Conservation (phyloP, 2,113 vertebrate genomes). For the Poeciliopsis prolifica region DNA sequence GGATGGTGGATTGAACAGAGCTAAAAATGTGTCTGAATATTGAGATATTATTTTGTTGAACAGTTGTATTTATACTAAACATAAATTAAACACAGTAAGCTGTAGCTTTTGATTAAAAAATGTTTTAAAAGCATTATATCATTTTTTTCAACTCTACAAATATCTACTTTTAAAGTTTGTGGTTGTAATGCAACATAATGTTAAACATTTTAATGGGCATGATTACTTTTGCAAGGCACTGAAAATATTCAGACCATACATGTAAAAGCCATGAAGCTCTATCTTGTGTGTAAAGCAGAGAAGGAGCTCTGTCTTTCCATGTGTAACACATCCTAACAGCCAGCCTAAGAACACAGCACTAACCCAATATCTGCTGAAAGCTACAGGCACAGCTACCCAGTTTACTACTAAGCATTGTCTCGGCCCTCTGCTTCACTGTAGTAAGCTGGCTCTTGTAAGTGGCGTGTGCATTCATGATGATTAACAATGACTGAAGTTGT, state of each 20-base stretch:
- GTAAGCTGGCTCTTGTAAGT: conserved; percentile 43
- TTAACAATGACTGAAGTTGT: conserved; percentile 18
- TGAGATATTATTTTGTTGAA: not conserved
- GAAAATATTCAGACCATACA: conserved; percentile 10
- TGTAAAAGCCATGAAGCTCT: conserved; percentile 58
- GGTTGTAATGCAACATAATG: not conserved
- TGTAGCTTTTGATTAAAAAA: not conserved
- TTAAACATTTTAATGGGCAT: not conserved
- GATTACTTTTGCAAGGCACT: not conserved
- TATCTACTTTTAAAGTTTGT: not conserved
- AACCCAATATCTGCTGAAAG: conserved; percentile 32
- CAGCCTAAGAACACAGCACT: conserved; percentile 51
- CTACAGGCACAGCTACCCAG: conserved; percentile 36
- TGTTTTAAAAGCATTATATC: not conserved
- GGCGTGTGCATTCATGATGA: conserved; percentile 32
- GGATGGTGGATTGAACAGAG: not conserved
- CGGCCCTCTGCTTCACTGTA: conserved; percentile 48
- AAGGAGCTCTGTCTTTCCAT: conserved; percentile 8
- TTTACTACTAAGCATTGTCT: conserved; percentile 53
- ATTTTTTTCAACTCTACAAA: not conserved
- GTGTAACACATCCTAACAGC: conserved; percentile 35
- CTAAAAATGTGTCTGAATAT: not conserved
- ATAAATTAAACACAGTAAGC: not conserved
- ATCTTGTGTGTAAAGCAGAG: conserved; percentile 15
- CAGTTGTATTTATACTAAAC: not conserved